phyloP scores from a whole-genome alignment of 2,888 invertebrate genomes.

The Eupithecia insigniata region DNA sequence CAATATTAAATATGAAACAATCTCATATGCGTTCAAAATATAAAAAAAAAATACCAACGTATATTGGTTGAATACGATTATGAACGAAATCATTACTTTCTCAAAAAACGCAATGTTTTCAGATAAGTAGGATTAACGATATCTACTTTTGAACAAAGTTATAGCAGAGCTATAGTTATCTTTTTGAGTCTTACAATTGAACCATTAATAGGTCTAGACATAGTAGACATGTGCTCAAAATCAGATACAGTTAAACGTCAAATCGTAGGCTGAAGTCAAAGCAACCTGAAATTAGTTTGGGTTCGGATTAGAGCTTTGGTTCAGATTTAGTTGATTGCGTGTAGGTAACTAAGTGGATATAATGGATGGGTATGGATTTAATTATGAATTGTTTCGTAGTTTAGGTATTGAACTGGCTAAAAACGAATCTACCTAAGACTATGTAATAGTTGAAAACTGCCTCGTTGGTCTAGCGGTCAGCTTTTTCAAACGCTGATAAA shows the following conservation, averaged over 20 bases:
- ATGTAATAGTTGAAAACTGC: neutral
- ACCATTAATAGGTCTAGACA: neutral
- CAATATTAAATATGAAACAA: conserved; percentile 37
- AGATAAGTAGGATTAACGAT: neutral
- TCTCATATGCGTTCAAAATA: conserved; percentile 17
- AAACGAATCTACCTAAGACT: neutral
- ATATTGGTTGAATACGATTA: neutral
- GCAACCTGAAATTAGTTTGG: conserved; percentile 49
- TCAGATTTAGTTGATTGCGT: conserved; percentile 39
- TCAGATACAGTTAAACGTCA: neutral
- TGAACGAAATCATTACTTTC: neutral
- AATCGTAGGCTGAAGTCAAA: conserved; percentile 41
- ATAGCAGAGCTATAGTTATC: neutral
- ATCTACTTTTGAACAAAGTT: neutral
- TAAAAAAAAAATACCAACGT: conserved; percentile 3
- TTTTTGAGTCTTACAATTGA: neutral
- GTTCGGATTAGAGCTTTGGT: conserved; percentile 30
- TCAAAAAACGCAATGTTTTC: neutral
- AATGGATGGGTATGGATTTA: neutral
- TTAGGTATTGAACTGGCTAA: neutral
- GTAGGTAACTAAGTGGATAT: conserved; percentile 15
- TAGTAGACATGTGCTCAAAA: neutral
- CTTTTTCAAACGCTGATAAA: no score
- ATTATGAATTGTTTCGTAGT: neutral
- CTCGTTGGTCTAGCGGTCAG: no score